Conservation (phyloP, 2,797 vertebrate genomes). For the Coreius guichenoti region DNA sequence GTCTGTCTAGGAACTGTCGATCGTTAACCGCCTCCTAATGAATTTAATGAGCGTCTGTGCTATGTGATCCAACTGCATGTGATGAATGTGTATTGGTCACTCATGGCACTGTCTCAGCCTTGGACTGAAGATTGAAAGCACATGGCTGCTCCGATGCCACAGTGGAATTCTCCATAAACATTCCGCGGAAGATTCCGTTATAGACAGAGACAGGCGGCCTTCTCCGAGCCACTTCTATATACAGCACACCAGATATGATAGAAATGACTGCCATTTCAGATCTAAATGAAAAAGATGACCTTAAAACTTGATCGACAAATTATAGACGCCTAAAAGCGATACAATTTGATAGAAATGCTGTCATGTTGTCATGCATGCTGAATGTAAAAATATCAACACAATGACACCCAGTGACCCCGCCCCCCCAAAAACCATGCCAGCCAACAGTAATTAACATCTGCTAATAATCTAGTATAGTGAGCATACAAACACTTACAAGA, state of each 20-base stretch:
- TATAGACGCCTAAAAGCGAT: background rate
- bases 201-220: conserved; percentile 3
- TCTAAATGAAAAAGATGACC: background rate
- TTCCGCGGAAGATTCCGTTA: conserved; percentile 12
- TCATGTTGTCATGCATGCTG: background rate
- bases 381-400: background rate
- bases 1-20: background rate
- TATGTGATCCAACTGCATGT: conserved; percentile 27
- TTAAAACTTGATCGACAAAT: background rate
- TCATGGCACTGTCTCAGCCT: conserved; percentile 24
- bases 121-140: conserved; percentile 51
- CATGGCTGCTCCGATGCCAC: conserved; percentile 22
- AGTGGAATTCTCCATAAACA: conserved; percentile 46
- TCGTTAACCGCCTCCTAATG: conserved; percentile 13
- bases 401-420: background rate
- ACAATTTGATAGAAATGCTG: too few relatives aligned
- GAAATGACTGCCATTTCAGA: background rate
- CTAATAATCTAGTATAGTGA: background rate
- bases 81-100: conserved; percentile 29
- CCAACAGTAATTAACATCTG: background rate
- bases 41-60: conserved; percentile 27
- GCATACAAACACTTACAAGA: conserved; percentile 75
- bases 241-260: background rate
- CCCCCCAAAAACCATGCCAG: background rate
- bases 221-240: background rate